Evolutionary conservation across 2,888 invertebrate genomes (phyloP), one percentile per base, ranked within the genome.

Genomic region (Orthosia gothica): DNA sequence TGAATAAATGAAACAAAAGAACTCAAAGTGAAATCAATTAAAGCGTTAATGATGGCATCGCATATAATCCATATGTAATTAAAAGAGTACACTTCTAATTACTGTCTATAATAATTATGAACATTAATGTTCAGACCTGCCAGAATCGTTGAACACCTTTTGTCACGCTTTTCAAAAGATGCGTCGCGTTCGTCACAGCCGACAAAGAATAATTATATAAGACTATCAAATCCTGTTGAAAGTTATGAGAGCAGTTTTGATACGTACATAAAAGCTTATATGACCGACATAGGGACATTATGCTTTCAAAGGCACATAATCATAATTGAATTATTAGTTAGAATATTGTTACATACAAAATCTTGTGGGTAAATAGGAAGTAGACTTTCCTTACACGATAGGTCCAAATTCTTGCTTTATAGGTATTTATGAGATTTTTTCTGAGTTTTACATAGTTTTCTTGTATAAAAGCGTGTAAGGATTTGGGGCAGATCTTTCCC

Each of bases 41-140:
- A 26, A 61, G 13, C 18, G 45, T 47, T 74, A 61, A 68, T 65
- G 49, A 67, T 18, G 5, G 7, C 70, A 54, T 74, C 50, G 59
- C 49, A 47, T 57, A 49, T 52, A 55, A 65, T 58, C 4, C 4
- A 62, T 18, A 73, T 20, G 26, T 49, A 63, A 70, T 74, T 68
- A 64, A 13, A 70, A 68, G 32, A 61, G 16, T 61, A 68, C n/a
- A 20, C 23, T 40, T 68, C 52, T 52, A 82, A 82, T 81, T 73
- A 82, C 47, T 71, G 70, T 58, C 57, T 62, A 18, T 26, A 64
- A 63, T 62, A 67, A 82, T 82, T 71, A 79, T 66, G 3, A 82
- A 63, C 23, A 55, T 74, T 57, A 74, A 54, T 50, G 40, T 62
- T 45, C 18, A 57, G 7, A 40, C 57, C 66, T 70, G 69, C 61